Base-by-base conservation (phyloP, 2,888 invertebrate genomes). In the Acleris sparsana region DNA sequence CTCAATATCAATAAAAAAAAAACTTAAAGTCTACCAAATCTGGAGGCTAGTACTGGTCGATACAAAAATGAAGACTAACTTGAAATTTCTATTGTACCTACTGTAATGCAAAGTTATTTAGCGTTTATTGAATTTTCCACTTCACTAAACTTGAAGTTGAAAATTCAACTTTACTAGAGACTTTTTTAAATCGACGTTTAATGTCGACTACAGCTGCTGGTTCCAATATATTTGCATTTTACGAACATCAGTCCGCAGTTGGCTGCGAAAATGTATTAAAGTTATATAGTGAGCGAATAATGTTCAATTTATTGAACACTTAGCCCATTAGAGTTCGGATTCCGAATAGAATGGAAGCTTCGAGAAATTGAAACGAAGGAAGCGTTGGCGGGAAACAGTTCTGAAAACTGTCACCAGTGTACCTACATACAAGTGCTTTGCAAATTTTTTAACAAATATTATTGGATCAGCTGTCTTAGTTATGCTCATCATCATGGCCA, bases 41-140 rank as follows among this genome's bases (percentile, higher is more conserved):
- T 9, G 9, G 9, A 33, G 9, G 33, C 33, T 9, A 25, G 3
- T 33, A 33, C 3, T 33, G 3, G 9, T 9, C 2, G 2, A 33
- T 33, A 33, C 33, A 9, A 9, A 7, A 9, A 9, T 33, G 7
- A 25, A 9, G 9, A 33, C 9, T 33, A 3, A 9, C 1, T 33
- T 9, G 3, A 33, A 33, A 33, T 25, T 25, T 25, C 3, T 33
- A 9, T 3, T 9, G 0, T 33, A n/a, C 44, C n/a, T 7, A 16
- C 2, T 17, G n/a, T 0, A 16, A n/a, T 20, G 49, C 20, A 20
- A 49, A 18, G 9, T 18, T 11, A 18, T 52, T 18, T 16, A 29
- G 17, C 44, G 18, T 29, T 18, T 39, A 79, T 66, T 78, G 78
- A 57, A 56, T 57, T 63, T 63, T 62, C 55, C 33, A 56, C 51